Percentiles rank a stretch among this genome's conserved stretches.
These are phyloP conservation scores for Eriosoma lanigerum DNA, from an alignment of 1,140 invertebrate genomes.

Conservation along the genomic window DNA sequence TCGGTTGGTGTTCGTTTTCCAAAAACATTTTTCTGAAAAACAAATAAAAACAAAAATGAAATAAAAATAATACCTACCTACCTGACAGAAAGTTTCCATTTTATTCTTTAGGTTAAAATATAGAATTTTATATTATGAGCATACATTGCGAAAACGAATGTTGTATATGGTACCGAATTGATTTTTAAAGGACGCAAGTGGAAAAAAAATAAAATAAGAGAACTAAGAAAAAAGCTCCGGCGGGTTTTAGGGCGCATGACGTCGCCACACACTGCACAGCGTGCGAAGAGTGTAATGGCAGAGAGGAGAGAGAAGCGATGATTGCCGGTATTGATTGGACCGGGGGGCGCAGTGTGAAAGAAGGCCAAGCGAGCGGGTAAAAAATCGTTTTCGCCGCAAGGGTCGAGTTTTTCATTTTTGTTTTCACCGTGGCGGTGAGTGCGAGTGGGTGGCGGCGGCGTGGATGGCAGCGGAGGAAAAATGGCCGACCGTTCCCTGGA, in stretches of 20 bases:
- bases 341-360: slow-evolving; percentile 43
- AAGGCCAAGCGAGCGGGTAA: slow-evolving; percentile 49
- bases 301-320: slow-evolving; percentile 32
- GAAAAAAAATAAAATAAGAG: background rate
- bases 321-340: slow-evolving; percentile 51
- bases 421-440: slow-evolving; percentile 26
- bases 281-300: background rate
- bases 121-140: too few relatives aligned
- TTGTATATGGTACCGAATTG: background rate
- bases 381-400: slow-evolving; percentile 51
- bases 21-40: slow-evolving; percentile 46
- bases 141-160: too few relatives aligned
- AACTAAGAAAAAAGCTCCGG: slow-evolving; percentile 26
- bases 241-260: slow-evolving; percentile 40
- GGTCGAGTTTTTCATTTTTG: slow-evolving; percentile 51
- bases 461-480: slow-evolving; percentile 50
- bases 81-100: too few relatives aligned
- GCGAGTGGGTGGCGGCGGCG: background rate
- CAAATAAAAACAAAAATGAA: background rate
- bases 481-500: slow-evolving; percentile 51
- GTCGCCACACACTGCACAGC: slow-evolving; percentile 8
- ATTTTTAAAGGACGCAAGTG: slow-evolving; percentile 34
- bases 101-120: too few relatives aligned
- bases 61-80: too few relatives aligned
- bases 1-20: slow-evolving; percentile 44